phyloP scores from a whole-genome alignment of 2,888 invertebrate species.

The Andricus curvator region DNA sequence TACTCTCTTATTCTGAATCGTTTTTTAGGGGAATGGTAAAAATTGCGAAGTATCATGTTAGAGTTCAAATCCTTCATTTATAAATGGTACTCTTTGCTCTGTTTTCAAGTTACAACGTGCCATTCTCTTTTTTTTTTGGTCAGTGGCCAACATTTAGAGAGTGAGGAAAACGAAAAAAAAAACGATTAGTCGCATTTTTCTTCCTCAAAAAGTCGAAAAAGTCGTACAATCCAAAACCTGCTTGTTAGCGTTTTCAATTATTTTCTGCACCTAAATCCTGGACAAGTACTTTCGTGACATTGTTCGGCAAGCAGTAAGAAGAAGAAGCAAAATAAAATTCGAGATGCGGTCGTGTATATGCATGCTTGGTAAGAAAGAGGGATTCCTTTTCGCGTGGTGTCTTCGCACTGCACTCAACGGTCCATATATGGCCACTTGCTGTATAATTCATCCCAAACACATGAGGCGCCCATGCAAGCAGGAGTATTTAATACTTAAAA shows the following conservation, averaged over 20 bases:
- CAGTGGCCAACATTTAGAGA: too few species aligned
- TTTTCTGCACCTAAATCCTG: constrained; percentile 23
- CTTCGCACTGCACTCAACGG: constrained; percentile 43
- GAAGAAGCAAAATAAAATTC: constrained; percentile 19
- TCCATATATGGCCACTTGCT: constrained; percentile 46
- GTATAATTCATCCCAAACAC: constrained; percentile 46
- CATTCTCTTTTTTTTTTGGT: too few species aligned
- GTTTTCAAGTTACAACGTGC: too few species aligned
- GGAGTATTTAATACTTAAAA: constrained; percentile 32
- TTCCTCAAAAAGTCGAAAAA: too few species aligned
- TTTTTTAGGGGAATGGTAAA: too few species aligned
- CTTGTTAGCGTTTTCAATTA: constrained; percentile 32
- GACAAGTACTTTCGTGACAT: constrained; percentile 28
- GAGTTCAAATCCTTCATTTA: too few species aligned
- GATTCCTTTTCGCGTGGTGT: constrained; percentile 44
- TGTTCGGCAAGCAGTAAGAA: constrained; percentile 26
- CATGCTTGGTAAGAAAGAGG: constrained; percentile 38
- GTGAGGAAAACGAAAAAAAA: too few species aligned
- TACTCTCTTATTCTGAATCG: too few species aligned
- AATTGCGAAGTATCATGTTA: too few species aligned
- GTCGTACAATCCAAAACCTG: background rate
- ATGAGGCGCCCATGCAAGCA: constrained; percentile 42
- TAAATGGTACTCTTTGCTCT: too few species aligned
- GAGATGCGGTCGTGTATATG: constrained; percentile 25
- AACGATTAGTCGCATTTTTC: too few species aligned